Evolutionary conservation across 2,113 vertebrate genomes (phyloP).

Genomic region (Haemorhous mexicanus): DNA sequence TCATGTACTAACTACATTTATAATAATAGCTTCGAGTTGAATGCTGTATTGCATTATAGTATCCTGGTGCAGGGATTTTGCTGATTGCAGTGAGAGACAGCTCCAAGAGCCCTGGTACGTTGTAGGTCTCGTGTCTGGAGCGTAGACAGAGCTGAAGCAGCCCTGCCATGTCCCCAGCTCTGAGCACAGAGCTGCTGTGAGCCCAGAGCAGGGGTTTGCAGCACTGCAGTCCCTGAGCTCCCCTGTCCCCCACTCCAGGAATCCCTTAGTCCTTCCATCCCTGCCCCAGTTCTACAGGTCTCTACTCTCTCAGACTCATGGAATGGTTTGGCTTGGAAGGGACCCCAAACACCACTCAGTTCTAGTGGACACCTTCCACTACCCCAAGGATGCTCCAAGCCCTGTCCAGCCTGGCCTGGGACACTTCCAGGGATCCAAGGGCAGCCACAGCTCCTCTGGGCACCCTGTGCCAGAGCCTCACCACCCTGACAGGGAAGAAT

Average conservation of each 20-base stretch:
- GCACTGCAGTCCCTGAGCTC: background rate
- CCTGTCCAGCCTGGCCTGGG: fast-evolving
- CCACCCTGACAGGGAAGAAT: fast-evolving
- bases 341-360: background rate
- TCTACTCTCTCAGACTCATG: background rate
- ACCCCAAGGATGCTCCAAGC: fast-evolving
- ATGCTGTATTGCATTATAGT: background rate
- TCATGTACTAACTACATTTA: too few species aligned
- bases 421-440: background rate
- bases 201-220: background rate
- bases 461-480: fast-evolving
- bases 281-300: background rate
- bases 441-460: background rate
- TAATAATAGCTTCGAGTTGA: background rate
- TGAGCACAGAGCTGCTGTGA: background rate
- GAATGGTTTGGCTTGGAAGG: background rate
- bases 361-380: background rate
- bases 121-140: fast-evolving
- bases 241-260: background rate
- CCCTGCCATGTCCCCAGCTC: fast-evolving
- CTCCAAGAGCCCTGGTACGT: background rate
- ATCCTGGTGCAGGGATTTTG: background rate
- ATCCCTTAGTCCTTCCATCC: background rate
- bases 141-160: background rate
- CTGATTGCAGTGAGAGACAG: background rate